A percentile compares a stretch with the other conserved stretches of the same genome.
phyloP scores from a whole-genome alignment of 2,797 vertebrate genomes.

The Brachyalestes nurse region DNA sequence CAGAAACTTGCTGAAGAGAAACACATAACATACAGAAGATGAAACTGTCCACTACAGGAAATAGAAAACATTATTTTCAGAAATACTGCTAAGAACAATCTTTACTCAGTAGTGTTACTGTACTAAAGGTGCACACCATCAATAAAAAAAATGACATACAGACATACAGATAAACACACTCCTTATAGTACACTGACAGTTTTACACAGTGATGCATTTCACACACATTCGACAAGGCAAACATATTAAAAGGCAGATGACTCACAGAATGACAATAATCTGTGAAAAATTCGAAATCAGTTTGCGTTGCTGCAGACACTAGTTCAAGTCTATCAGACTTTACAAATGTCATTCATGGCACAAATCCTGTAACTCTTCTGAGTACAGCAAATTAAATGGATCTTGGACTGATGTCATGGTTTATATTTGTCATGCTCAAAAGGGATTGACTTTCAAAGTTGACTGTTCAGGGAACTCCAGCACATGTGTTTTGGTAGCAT shows the following conservation, averaged over 20 bases:
- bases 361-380: slow-evolving; percentile 67
- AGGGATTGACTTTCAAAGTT: neutral
- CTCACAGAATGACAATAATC: slow-evolving; percentile 83
- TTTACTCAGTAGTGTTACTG: slow-evolving; percentile 90
- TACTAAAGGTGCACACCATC: slow-evolving; percentile 84
- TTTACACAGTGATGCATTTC: slow-evolving; percentile 85
- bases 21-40: slow-evolving; percentile 66
- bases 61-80: slow-evolving; percentile 74
- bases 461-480: neutral
- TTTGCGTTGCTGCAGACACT: slow-evolving; percentile 63
- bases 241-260: slow-evolving; percentile 92
- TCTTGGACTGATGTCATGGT: neutral
- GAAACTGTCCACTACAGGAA: slow-evolving; percentile 46
- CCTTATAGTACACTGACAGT: slow-evolving; percentile 75
- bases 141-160: slow-evolving; percentile 84
- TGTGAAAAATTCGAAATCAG: slow-evolving; percentile 63
- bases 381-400: neutral
- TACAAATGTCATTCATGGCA: slow-evolving; percentile 78
- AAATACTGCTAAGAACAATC: slow-evolving; percentile 84
- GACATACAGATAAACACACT: slow-evolving; percentile 73
- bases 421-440: neutral
- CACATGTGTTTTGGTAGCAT: neutral
- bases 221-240: slow-evolving; percentile 92
- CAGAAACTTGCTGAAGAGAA: slow-evolving; percentile 64
- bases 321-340: slow-evolving; percentile 76